These are phyloP conservation scores for Phyllostomus hastatus DNA, from an alignment of 2,113 vertebrate species.

Conservation along the genomic window DNA sequence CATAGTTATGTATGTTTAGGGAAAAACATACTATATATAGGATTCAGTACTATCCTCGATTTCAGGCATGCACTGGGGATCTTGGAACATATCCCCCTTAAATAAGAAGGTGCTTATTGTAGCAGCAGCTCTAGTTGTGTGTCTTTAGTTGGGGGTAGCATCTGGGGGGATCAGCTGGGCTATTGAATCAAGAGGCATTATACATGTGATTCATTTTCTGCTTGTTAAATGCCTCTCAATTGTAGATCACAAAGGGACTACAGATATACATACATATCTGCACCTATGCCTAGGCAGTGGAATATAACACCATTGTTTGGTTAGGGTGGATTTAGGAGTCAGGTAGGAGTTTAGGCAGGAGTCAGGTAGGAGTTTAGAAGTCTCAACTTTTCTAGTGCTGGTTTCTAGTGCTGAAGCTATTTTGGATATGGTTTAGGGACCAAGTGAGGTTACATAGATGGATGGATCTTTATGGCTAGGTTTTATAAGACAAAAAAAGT, in stretches of 20 bases:
- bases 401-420: neutral
- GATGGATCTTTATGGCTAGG: neutral
- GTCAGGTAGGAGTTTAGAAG: neutral
- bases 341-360: neutral
- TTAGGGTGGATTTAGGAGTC: neutral
- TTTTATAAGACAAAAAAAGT: neutral
- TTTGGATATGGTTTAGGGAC: neutral
- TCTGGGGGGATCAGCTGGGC: neutral
- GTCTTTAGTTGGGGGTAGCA: neutral
- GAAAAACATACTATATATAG: neutral
- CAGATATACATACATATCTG: neutral
- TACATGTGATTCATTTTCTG: neutral
- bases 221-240: neutral
- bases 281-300: neutral
- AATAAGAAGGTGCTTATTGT: neutral
- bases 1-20: neutral
- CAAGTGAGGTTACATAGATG: neutral
- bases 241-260: neutral
- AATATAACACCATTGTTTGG: neutral
- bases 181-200: conserved; percentile 1
- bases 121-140: neutral
- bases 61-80: neutral
- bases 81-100: neutral
- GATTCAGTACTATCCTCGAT: neutral
- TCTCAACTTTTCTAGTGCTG: neutral